Evolutionary conservation across 2,888 invertebrate species (phyloP), one percentile per base, ranked within the genome.

Genomic region (Tetropium fuscum): DNA sequence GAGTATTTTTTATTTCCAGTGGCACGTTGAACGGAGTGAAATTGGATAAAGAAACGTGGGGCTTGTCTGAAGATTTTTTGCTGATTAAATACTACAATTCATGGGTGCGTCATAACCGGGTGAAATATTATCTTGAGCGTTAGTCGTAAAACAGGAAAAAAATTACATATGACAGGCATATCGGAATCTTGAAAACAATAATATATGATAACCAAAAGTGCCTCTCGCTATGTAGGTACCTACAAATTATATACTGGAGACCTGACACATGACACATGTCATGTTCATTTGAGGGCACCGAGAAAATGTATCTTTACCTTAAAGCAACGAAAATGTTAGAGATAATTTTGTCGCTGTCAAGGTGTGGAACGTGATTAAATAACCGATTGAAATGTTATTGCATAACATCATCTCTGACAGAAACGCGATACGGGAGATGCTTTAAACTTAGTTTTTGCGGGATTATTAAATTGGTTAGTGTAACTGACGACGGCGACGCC

Each of bases 361-460:
- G 49, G 70, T 72, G 72, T 71, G 65, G 72, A 69, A 63, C 62
- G 66, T 66, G 66, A 70, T 72, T 72, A 68, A 70, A 70, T 71
- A 72, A 68, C 69, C 70, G 67, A 71, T 70, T 71, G 69, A 68
- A 64, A 66, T 68, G 64, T 69, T 69, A 71, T 72, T 70, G 68
- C 60, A 59, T 51, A 61, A 66, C 58, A 69, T 69, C 68, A 69
- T 66, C 63, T 70, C 63, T 68, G 71, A 71, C 71, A 68, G 66
- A 55, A 57, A 54, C 68, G 67, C 64, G 66, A 71, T 69, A 66
- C 64, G 60, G 62, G 60, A 56, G 40, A 49, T 53, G 59, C 53
- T 66, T 66, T 66, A 61, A 66, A 63, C 61, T 61, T 58, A 56
- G 56, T 66, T 66, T 63, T 63, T 59, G 34, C 40, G 22, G 45